A percentile compares a stretch with the other conserved stretches of the same genome.
Evolutionary conservation across 2,797 vertebrate species (phyloP).

Genomic region (Enteromius trimaculatus): DNA sequence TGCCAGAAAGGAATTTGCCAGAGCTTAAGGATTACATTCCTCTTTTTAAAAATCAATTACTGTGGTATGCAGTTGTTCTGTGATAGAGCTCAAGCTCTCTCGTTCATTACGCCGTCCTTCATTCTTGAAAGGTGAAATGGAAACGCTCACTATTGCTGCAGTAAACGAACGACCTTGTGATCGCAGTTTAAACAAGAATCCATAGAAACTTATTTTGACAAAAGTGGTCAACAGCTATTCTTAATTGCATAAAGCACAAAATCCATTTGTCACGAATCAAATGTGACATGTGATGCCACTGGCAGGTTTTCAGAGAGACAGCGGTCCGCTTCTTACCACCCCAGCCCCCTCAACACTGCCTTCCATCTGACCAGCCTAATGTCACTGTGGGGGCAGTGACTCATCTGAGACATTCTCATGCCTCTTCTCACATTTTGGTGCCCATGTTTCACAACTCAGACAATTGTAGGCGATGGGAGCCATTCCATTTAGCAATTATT

Average conservation of each 20-base stretch:
- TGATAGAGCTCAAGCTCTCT: background rate
- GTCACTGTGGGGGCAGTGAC: conserved; percentile 21
- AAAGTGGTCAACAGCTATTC: background rate
- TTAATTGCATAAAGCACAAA: background rate
- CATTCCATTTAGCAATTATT: background rate
- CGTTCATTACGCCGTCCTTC: conserved; percentile 35
- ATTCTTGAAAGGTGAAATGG: conserved; percentile 31
- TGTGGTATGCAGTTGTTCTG: conserved; percentile 38
- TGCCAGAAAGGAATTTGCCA: conserved; percentile 33
- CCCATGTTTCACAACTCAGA: conserved; percentile 14
- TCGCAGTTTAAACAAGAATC: background rate
- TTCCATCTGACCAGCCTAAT: conserved; percentile 20
- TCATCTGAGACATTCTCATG: background rate
- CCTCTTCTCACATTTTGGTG: background rate
- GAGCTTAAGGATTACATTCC: conserved; percentile 36
- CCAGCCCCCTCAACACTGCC: conserved; percentile 5
- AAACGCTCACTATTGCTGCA: conserved; percentile 2
- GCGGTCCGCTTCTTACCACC: conserved; percentile 7
- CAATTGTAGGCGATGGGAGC: background rate
- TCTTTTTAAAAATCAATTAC: conserved; percentile 42
- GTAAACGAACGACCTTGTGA: background rate
- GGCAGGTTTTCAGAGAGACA: conserved; percentile 8
- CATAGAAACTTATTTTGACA: conserved; percentile 7
- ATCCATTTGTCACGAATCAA: background rate
- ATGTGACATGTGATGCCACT: conserved; percentile 19